These are phyloP conservation scores for Leptodactylus fallax DNA, from an alignment of 2,797 vertebrate species.

Conservation along the genomic window DNA sequence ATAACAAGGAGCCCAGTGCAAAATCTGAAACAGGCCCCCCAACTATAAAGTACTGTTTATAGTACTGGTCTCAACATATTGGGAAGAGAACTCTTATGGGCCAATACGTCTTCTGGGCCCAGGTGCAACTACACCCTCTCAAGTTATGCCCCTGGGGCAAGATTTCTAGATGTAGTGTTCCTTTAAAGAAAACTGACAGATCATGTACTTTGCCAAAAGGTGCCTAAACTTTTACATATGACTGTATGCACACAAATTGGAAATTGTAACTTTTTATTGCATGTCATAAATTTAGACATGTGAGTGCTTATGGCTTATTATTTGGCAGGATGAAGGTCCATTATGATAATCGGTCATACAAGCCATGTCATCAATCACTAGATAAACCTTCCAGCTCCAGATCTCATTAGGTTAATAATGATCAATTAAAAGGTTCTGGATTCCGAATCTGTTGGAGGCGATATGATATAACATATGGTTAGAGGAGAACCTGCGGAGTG, in stretches of 20 bases:
- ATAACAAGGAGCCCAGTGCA: too few species aligned
- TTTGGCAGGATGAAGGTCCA: neutral
- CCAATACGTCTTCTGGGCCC: too few species aligned
- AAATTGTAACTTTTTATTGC: neutral
- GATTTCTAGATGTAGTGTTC: too few species aligned
- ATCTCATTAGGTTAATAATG: slow-evolving; percentile 31
- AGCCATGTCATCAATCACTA: slow-evolving; percentile 11
- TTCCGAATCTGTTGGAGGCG: neutral
- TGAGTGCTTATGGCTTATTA: neutral
- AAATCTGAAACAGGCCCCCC: too few species aligned
- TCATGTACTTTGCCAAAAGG: too few species aligned
- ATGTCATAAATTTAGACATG: neutral
- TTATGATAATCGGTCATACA: slow-evolving; percentile 4
- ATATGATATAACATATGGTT: slow-evolving; percentile 13
- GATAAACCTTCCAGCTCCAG: neutral
- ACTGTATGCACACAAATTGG: neutral
- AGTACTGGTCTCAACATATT: too few species aligned
- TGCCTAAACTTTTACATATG: neutral
- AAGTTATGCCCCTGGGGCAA: too few species aligned
- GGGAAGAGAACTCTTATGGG: too few species aligned
- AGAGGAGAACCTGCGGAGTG: neutral
- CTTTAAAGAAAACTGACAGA: neutral
- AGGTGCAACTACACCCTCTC: too few species aligned
- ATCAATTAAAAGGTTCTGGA: slow-evolving; percentile 26
- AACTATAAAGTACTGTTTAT: too few species aligned